A percentile compares a stretch with the other conserved stretches of the same genome.
Conservation (phyloP, 2,113 vertebrate genomes). For the Sturnus vulgaris region DNA sequence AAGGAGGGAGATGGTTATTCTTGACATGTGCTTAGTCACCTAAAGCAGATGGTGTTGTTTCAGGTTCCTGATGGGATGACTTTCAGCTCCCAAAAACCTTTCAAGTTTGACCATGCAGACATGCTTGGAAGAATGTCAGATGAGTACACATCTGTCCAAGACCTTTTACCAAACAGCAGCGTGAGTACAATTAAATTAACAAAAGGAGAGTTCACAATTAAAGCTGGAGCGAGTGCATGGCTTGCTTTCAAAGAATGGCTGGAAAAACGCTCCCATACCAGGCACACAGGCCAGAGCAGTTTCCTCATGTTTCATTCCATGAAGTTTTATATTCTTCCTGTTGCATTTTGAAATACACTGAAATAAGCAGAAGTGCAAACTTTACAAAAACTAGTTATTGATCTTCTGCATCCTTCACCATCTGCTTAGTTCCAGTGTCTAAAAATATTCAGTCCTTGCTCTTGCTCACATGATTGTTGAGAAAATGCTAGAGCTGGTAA, state of each 20-base stretch:
- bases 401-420: conserved; percentile 41
- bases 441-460: conserved; percentile 43
- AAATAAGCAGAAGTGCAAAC: conserved; percentile 37
- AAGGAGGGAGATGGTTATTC: conserved; percentile 7
- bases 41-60: conserved; percentile 52
- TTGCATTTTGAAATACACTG: conserved; percentile 8
- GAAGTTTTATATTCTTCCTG: neutral
- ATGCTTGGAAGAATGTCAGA: conserved; percentile 57
- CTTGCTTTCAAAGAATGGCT: conserved; percentile 27
- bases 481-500: conserved; percentile 67
- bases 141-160: conserved; percentile 58
- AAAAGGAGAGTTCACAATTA: conserved; percentile 27
- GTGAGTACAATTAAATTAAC: conserved; percentile 55
- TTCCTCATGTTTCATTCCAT: neutral
- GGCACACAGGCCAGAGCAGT: neutral
- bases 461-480: conserved; percentile 58
- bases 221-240: conserved; percentile 13
- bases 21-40: conserved; percentile 28
- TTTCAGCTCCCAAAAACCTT: conserved; percentile 57
- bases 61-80: conserved; percentile 40
- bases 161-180: conserved; percentile 45
- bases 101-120: conserved; percentile 46
- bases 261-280: neutral
- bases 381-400: conserved; percentile 21
- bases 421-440: conserved; percentile 31